These are phyloP conservation scores for Gerris buenoi DNA, from an alignment of 1,140 invertebrate genomes.

Conservation along the genomic window DNA sequence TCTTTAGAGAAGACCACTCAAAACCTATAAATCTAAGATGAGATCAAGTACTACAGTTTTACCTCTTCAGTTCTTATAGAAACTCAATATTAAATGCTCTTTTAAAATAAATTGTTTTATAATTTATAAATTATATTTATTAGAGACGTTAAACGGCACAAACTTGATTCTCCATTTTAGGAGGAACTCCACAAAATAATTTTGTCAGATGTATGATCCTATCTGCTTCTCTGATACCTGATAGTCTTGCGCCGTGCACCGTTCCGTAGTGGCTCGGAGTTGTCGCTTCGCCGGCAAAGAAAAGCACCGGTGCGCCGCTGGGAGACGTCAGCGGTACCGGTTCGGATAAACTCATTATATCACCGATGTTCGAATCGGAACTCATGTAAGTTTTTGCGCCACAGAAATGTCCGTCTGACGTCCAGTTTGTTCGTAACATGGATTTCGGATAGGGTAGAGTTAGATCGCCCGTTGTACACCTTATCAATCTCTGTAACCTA, in stretches of 20 bases:
- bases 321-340: slow-evolving; percentile 44
- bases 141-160: too few species aligned
- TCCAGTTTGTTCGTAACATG: slow-evolving; percentile 40
- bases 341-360: slow-evolving; percentile 35
- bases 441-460: slow-evolving; percentile 48
- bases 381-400: slow-evolving; percentile 52
- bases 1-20: too few species aligned
- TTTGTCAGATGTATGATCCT: slow-evolving; percentile 36
- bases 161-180: neutral
- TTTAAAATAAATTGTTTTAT: too few species aligned
- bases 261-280: slow-evolving; percentile 56
- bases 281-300: slow-evolving; percentile 82
- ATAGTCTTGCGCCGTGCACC: slow-evolving; percentile 62
- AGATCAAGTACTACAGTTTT: too few species aligned
- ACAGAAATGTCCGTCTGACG: slow-evolving; percentile 2
- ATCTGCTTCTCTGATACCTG: slow-evolving; percentile 65
- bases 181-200: slow-evolving; percentile 8
- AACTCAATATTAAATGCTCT: too few species aligned
- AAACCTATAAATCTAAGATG: too few species aligned
- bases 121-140: too few species aligned
- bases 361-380: slow-evolving; percentile 40
- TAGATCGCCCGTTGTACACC: slow-evolving; percentile 45
- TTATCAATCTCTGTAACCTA: slow-evolving; percentile 39
- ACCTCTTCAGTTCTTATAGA: too few species aligned
- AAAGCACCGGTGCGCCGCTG: slow-evolving; percentile 39